Conservation (phyloP, 2,797 vertebrate species). For the Macroramphosus scolopax region DNA sequence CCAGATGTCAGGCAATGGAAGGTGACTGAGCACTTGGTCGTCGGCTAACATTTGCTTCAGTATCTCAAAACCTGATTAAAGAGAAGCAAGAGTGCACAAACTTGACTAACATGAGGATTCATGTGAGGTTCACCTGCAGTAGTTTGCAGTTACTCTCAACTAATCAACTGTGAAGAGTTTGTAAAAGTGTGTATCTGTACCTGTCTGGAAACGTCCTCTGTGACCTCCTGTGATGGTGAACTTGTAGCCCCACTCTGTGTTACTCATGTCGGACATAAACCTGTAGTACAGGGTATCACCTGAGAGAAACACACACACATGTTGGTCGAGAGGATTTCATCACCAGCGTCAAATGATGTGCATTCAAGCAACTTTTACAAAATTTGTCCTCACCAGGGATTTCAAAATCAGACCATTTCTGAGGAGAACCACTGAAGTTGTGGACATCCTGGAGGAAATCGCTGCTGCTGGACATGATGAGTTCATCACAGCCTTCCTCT, state of each 20-base stretch:
- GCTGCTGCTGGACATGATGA: conserved; percentile 91
- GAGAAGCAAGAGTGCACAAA: neutral
- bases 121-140: no score
- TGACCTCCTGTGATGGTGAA: conserved; percentile 95
- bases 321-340: neutral
- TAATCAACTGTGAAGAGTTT: neutral
- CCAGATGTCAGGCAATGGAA: conserved; percentile 90
- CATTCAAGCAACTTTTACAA: neutral
- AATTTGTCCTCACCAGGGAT: conserved; percentile 87
- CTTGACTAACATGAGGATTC: no score
- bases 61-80: conserved; percentile 89
- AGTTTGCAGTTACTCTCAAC: neutral
- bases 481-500: conserved; percentile 95
- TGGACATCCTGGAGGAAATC: conserved; percentile 94
- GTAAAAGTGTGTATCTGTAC: conserved; percentile 58
- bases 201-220: conserved; percentile 95
- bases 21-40: conserved; percentile 83
- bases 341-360: neutral
- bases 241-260: conserved; percentile 98
- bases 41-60: conserved; percentile 95
- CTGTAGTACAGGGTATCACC: conserved; percentile 93
- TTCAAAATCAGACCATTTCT: conserved; percentile 96
- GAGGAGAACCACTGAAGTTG: conserved; percentile 92
- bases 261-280: conserved; percentile 97
- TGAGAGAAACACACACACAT: conserved; percentile 50